Evolutionary conservation across 2,113 vertebrate species (phyloP).

Genomic region (Colinus virginianus): DNA sequence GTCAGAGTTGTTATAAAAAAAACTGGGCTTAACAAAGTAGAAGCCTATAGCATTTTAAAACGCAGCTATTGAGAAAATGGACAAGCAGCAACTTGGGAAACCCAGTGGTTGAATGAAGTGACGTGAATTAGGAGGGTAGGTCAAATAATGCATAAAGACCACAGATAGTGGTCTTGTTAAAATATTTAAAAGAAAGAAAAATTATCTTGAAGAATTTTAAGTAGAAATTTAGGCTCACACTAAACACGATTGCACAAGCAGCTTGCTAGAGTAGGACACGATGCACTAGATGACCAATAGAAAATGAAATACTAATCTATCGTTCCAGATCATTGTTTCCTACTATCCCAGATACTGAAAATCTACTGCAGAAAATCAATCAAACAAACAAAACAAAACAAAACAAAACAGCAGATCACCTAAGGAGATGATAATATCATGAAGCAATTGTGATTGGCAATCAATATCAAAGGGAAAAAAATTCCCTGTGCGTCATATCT

Average conservation of each 20-base stretch:
- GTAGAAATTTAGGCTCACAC: not conserved
- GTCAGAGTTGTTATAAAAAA: not conserved
- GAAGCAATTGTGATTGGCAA: not conserved
- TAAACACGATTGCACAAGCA: not conserved
- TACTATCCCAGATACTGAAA: not conserved
- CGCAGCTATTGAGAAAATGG: not conserved
- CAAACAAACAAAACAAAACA: not conserved
- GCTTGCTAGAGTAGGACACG: not conserved
- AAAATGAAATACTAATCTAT: not conserved
- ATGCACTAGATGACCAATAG: not conserved
- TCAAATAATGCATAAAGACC: not conserved
- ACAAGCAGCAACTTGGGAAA: not conserved
- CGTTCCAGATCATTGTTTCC: not conserved
- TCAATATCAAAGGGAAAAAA: not conserved
- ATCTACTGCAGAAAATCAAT: not conserved
- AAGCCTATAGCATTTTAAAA: fast-evolving
- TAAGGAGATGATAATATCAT: not conserved
- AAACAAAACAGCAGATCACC: not conserved
- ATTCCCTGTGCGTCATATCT: not conserved
- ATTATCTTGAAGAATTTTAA: not conserved
- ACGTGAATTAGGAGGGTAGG: not conserved
- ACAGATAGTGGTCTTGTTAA: not conserved
- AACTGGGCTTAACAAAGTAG: not conserved
- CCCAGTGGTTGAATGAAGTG: not conserved
- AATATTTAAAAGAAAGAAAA: not conserved